phyloP scores from a whole-genome alignment of 2,888 invertebrate species.

The Athalia rosae region DNA sequence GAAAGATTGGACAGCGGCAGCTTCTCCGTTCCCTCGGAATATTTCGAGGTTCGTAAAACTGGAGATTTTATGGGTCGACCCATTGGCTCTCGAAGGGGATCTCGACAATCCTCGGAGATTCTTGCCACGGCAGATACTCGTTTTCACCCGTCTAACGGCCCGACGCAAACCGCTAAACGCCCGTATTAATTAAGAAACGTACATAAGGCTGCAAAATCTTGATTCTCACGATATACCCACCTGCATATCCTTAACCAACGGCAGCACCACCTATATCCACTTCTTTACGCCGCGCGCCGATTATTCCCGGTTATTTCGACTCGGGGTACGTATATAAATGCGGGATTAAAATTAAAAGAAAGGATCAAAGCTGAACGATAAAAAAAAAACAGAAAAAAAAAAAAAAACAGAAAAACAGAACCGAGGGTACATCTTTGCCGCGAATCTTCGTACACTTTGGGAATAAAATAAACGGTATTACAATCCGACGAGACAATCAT shows the following conservation, averaged over 20 bases:
- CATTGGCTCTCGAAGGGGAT: constrained; percentile 28
- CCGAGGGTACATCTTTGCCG: not conserved
- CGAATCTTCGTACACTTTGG: not conserved
- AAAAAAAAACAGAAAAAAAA: not conserved
- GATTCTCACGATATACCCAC: constrained; percentile 35
- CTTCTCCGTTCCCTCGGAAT: constrained; percentile 31
- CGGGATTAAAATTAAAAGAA: not conserved
- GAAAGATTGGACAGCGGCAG: constrained; percentile 11
- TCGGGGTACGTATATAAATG: no score
- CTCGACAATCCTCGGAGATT: constrained; percentile 41
- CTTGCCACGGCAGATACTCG: constrained; percentile 39
- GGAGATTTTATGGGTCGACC: constrained; percentile 41
- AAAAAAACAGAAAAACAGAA: not conserved
- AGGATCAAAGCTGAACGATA: not conserved
- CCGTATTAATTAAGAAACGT: constrained; percentile 54
- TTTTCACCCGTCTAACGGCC: constrained; percentile 42
- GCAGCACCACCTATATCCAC: constrained; percentile 20
- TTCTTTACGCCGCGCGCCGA: not conserved
- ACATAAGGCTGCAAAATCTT: constrained; percentile 46
- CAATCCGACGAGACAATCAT: not conserved
- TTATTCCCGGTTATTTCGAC: constrained; percentile 1
- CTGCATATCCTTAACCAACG: not conserved
- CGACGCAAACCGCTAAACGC: constrained; percentile 50
- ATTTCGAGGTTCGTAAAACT: constrained; percentile 44
- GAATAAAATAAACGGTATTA: not conserved